Evolutionary conservation across 1,140 invertebrate species (phyloP), one percentile per base, ranked within the genome.

Genomic region (Leptinotarsa texana): DNA sequence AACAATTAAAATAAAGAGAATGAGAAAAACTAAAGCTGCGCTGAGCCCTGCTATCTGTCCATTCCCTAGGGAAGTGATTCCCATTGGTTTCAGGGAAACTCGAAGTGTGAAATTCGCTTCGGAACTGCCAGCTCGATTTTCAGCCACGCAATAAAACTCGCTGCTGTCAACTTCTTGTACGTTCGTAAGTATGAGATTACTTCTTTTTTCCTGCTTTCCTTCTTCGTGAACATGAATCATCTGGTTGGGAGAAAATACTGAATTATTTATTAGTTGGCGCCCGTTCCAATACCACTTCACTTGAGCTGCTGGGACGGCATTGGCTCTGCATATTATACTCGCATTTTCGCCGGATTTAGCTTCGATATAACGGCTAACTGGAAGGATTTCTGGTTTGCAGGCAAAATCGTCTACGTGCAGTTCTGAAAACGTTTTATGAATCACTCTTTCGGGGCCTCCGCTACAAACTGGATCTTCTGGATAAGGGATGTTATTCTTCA

Each of bases 231-330:
- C 93, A 79, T 92, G 87, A 63, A 96, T 91, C 81, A 91, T 91
- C 82, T 96, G 94, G 80, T 93, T 92, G n/a, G 91, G 89, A 79
- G 92, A 93, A 80, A 95, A 93, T 57, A 89, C 89, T 15, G 92
- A 92, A 78, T 94, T 92, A 84, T 97, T 96, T 57, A 90, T 86
- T 74, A 97, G 88, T 21, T 92, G 86, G 21, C 93, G 88, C 0
- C 94, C 94, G 80, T 95, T 94, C 91, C 93, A 95, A 80, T 93
- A 93, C 95, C 95, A 97, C 76, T 92, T 93, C 69, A 97, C 90
- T 62, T 87, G 90, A 0, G 95, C 93, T n/a, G 92, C 88, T 0
- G 95, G 95, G 71, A 95, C 88, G 0, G 93, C 93, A 67, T 92
- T 91, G 0, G 95, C 93, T 17, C 91, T 87, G 80, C 95, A 97